Percentiles rank a stretch among this genome's conserved stretches.
These are phyloP conservation scores for Prietella phreatophila DNA, from an alignment of 2,113 vertebrate species.

Conservation along the genomic window DNA sequence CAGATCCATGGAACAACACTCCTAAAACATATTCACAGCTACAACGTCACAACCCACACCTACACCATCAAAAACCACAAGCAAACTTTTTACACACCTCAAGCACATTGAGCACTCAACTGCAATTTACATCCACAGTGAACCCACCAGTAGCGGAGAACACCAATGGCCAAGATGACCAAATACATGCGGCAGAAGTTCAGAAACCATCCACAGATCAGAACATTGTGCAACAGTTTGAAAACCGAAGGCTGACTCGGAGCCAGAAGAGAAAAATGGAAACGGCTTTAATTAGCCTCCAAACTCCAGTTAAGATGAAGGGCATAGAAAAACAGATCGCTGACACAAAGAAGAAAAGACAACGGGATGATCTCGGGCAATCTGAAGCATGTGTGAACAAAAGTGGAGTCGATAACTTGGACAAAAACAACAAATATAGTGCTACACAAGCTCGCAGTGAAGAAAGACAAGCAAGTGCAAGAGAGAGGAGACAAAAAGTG, in stretches of 20 bases:
- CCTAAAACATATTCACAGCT: neutral
- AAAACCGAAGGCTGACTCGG: constrained; percentile 38
- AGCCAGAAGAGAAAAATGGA: constrained; percentile 46
- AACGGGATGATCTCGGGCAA: neutral
- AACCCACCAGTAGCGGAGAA: neutral
- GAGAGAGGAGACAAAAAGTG: neutral
- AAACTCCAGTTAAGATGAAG: neutral
- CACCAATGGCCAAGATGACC: neutral
- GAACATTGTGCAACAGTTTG: neutral
- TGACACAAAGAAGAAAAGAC: neutral
- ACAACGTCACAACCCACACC: neutral
- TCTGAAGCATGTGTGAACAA: neutral
- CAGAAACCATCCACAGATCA: neutral
- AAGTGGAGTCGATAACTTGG: neutral
- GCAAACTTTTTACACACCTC: neutral
- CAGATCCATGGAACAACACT: neutral
- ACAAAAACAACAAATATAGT: neutral
- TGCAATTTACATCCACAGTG: neutral
- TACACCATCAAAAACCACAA: constrained; percentile 6
- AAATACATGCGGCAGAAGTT: neutral
- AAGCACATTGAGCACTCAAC: neutral
- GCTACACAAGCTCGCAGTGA: neutral
- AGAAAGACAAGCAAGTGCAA: neutral
- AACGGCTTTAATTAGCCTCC: neutral
- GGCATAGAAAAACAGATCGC: neutral